These are phyloP conservation scores for Basileuterus tristriatus DNA, from an alignment of 2,797 vertebrate genomes.

Conservation along the genomic window DNA sequence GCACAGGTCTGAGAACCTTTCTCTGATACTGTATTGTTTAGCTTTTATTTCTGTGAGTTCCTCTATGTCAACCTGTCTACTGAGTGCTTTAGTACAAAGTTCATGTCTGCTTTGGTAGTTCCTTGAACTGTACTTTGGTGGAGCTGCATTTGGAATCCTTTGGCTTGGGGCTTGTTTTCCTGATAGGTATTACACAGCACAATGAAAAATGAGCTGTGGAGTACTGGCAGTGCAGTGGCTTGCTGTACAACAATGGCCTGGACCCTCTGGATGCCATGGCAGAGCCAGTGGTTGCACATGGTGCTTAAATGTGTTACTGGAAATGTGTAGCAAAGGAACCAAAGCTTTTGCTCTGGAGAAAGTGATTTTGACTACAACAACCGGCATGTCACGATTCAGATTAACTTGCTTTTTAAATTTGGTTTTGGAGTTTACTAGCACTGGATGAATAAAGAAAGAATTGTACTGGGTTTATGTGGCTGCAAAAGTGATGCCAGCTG, in stretches of 20 bases:
- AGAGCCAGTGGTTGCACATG: not conserved
- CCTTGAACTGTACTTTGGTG: not conserved
- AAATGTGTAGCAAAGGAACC: not conserved
- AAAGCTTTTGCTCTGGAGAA: not conserved
- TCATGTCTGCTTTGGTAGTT: not conserved
- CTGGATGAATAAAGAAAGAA: not conserved
- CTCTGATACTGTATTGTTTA: not conserved
- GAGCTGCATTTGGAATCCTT: not conserved
- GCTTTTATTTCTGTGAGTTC: not conserved
- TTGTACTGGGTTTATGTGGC: not conserved
- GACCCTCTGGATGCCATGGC: not conserved
- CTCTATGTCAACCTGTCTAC: not conserved
- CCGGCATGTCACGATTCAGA: not conserved
- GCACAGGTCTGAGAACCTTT: not conserved
- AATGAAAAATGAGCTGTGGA: not conserved
- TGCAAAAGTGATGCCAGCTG: not conserved
- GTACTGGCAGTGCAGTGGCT: not conserved
- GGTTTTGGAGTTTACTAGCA: not conserved
- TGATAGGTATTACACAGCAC: not conserved
- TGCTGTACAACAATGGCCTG: not conserved
- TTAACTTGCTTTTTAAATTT: not conserved
- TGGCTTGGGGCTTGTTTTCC: not conserved
- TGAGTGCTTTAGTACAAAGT: not conserved
- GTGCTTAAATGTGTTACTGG: not conserved
- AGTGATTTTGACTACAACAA: not conserved